phyloP scores from a whole-genome alignment of 2,797 vertebrate genomes.

The Sebastes alutus region DNA sequence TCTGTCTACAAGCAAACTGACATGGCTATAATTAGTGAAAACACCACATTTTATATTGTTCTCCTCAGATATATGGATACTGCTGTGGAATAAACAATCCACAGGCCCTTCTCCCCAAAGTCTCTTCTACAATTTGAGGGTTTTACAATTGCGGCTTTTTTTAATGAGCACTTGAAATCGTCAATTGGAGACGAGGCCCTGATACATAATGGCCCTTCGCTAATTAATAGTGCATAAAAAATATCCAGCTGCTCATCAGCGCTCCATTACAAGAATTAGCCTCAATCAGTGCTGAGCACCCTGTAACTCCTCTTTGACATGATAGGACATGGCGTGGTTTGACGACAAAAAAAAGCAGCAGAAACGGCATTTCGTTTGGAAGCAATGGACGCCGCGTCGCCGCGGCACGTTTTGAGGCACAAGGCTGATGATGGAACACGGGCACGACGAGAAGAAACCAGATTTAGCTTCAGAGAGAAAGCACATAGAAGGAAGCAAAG shows the following conservation, averaged over 20 bases:
- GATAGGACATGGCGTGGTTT: not conserved
- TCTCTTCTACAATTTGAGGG: slow-evolving; percentile 14
- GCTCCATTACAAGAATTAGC: slow-evolving; percentile 29
- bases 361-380: not conserved
- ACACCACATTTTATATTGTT: not conserved
- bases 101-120: slow-evolving; percentile 4
- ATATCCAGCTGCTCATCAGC: slow-evolving; percentile 61
- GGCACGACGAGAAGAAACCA: slow-evolving; percentile 21
- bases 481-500: slow-evolving; percentile 47
- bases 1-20: not conserved
- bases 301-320: slow-evolving; percentile 23
- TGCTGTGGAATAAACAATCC: slow-evolving; percentile 13
- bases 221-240: slow-evolving; percentile 57
- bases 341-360: slow-evolving; percentile 21
- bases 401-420: slow-evolving; percentile 15
- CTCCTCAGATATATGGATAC: not conserved
- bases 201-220: slow-evolving; percentile 37
- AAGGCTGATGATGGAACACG: slow-evolving; percentile 24
- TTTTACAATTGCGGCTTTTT: slow-evolving; percentile 46
- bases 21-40: not conserved
- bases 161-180: slow-evolving; percentile 46
- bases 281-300: slow-evolving; percentile 32
- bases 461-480: slow-evolving; percentile 38
- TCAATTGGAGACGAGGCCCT: slow-evolving; percentile 39
- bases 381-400: not conserved